Base-by-base conservation (phyloP, 2,888 invertebrate genomes). In the Lasioglossum lativentre region DNA sequence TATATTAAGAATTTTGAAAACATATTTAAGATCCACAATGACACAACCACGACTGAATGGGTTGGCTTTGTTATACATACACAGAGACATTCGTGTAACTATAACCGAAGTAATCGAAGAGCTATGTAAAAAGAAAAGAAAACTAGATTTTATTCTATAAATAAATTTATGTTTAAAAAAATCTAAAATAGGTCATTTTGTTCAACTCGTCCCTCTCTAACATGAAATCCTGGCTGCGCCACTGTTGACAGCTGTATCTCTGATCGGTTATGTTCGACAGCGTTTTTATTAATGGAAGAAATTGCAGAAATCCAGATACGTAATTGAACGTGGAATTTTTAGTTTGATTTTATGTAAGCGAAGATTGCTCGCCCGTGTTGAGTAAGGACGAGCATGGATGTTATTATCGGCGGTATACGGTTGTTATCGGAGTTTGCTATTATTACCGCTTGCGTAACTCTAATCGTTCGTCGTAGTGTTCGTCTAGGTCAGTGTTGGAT, bases 371-470 rank as follows among this genome's bases (percentile, higher is more conserved):
- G 23, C 2, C 10, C 19, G 30, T 19, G 16, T 14, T 4, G 34
- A 30, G 23, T 23, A 66, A 34, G 34, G 30, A 66, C 66, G 30
- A 34, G 19, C 34, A 16, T 2, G 34, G 23, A 66, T 10, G 66
- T 66, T 66, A 30, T n/a, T 63, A 63, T 63, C 59, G 59, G 59
- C 14, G 4, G 59, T 52, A 27, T 30, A 16, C 27, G 59, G 27
- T 63, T 30, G 59, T 63, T 63, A 63, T 63, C 59, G 30, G 59
- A 16, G 16, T 63, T 63, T 6, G 59, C 59, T 63, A 56, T 56
- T 40, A 40, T 56, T 56, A 34, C 34, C 74, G 34, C n/a, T 74
- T 74, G n/a, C 74, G 52, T 56, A 74, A 74, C 52, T n/a, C 52
- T 30, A 72, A 72, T 30, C 27, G 23, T 72, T 10, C 30, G 45